These are phyloP conservation scores for Orthosia gracilis DNA, from an alignment of 2,888 invertebrate species.

Conservation along the genomic window DNA sequence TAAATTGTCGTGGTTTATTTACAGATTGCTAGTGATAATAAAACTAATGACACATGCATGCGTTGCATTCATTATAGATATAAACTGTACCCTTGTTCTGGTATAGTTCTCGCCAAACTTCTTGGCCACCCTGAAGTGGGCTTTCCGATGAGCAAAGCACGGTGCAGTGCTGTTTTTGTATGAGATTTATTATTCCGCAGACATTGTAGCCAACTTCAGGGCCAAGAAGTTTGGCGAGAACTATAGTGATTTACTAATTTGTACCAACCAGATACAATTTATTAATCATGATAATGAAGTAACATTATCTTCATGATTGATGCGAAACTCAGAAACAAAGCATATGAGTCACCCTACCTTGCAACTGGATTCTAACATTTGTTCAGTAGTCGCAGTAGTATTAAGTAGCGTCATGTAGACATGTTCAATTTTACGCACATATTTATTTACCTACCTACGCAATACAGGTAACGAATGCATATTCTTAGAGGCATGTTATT, in stretches of 20 bases:
- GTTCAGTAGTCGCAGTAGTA: too few species aligned
- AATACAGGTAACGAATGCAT: neutral
- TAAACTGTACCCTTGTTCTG: too few species aligned
- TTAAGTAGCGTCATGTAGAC: neutral
- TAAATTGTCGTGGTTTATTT: neutral
- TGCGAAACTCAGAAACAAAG: neutral
- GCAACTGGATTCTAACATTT: neutral
- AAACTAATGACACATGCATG: neutral
- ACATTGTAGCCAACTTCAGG: too few species aligned
- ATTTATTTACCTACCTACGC: neutral
- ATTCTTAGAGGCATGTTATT: slow-evolving; percentile 13
- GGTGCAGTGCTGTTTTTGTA: too few species aligned
- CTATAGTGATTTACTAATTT: neutral
- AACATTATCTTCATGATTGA: neutral
- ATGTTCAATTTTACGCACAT: neutral
- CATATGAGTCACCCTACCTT: neutral
- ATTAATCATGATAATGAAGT: neutral
- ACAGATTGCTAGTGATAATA: slow-evolving; percentile 15
- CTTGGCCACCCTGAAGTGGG: too few species aligned
- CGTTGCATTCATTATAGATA: neutral
- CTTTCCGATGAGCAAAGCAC: too few species aligned
- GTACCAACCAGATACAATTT: neutral
- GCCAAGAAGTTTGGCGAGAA: too few species aligned
- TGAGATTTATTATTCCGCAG: too few species aligned
- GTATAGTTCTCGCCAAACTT: too few species aligned